Evolutionary conservation across 2,113 vertebrate genomes (phyloP).

Genomic region (Ictalurus punctatus): DNA sequence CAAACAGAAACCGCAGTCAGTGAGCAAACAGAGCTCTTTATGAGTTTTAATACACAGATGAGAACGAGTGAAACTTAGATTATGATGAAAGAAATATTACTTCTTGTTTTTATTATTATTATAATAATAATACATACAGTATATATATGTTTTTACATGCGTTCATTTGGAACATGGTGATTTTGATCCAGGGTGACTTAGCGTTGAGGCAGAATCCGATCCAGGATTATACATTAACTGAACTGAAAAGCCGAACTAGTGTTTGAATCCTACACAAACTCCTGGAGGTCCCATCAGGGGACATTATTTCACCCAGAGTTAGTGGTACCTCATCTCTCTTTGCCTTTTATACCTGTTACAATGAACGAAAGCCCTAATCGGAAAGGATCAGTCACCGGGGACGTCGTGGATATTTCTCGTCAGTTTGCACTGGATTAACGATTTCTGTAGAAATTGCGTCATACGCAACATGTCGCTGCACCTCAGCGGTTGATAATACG

Average conservation of each 20-base stretch:
- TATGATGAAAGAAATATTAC: constrained; percentile 1
- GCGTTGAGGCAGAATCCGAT: not conserved
- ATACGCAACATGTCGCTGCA: too few relatives aligned
- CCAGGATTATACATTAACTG: not conserved
- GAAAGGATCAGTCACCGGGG: too few relatives aligned
- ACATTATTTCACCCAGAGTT: too few relatives aligned
- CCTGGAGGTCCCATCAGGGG: too few relatives aligned
- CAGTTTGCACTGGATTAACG: too few relatives aligned
- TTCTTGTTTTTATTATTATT: not conserved
- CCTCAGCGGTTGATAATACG: too few relatives aligned
- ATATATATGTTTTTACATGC: not conserved
- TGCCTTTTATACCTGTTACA: too few relatives aligned
- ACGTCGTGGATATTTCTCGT: too few relatives aligned
- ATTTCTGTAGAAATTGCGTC: too few relatives aligned
- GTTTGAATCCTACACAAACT: not conserved
- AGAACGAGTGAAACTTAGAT: not conserved
- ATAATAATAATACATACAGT: too few relatives aligned
- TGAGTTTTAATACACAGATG: constrained; percentile 5
- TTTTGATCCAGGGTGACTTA: not conserved
- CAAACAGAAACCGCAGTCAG: not conserved
- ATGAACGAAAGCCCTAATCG: too few relatives aligned
- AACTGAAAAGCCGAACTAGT: not conserved
- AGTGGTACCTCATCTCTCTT: too few relatives aligned
- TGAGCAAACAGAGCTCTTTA: constrained; percentile 19
- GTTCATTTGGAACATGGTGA: not conserved